Evolutionary conservation across 2,113 vertebrate species (phyloP), one percentile per base, ranked within the genome.

Genomic region (Phasianus colchicus): DNA sequence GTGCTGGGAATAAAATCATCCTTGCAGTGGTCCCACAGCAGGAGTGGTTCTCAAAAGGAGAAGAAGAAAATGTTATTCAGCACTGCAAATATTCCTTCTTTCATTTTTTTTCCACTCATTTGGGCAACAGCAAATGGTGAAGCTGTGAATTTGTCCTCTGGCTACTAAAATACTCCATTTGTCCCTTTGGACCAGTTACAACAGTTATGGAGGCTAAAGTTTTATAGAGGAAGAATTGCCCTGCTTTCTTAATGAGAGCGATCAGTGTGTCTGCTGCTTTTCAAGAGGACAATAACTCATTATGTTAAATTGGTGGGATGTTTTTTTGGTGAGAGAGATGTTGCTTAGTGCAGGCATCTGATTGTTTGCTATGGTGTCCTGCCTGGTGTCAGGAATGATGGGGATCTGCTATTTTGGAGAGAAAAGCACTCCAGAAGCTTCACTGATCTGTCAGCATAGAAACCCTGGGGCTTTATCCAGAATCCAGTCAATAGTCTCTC

Each of bases 281-380:
- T 92, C 67, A 75, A 86, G 86, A 92, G 86, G 89, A 95, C 85
- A 92, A 88, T 86, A 86, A 86, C 67, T 71, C 89, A 60, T 80
- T 93, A 77, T 77, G 80, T 32, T 83, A 71, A 61, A 57, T 55
- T 47, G 78, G 12, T 81, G 57, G 65, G 61, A 34, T 92, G 24
- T 13, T 16, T 76, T 34, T 73, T 80, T 91, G 85, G 21, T 76
- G 55, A 27, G 55, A 91, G 71, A 82, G 55, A 66, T 0, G 11
- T 34, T 70, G 21, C 45, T 69, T 29, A 38, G 47, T 88, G 52
- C 34, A 90, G 63, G 60, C 45, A 83, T 86, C 60, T 86, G 79
- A 94, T 74, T 71, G 61, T 25, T 94, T 88, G 58, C 76, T 50
- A 7, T 66, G 55, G 60, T 93, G 50, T 77, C 52, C 69, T 91